These are phyloP conservation scores for Numenius phaeopus DNA, from an alignment of 2,797 vertebrate species.

Conservation along the genomic window DNA sequence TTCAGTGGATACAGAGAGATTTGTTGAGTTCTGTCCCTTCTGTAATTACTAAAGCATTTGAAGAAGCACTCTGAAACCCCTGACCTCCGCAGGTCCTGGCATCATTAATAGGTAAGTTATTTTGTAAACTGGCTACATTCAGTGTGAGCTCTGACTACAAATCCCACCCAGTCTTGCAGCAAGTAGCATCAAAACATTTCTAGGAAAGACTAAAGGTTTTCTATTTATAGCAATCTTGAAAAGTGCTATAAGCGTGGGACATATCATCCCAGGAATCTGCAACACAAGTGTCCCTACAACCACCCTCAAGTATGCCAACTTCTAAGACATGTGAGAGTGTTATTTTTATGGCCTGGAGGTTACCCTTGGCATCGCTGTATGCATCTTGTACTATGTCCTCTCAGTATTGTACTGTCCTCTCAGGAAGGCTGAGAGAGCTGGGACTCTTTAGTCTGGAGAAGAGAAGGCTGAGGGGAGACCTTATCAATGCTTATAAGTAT, in stretches of 20 bases:
- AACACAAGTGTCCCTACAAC: background rate
- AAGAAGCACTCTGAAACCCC: background rate
- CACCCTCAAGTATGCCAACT: background rate
- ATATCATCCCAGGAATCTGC: background rate
- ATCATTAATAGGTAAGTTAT: background rate
- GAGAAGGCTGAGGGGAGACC: too few species aligned
- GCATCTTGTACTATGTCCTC: background rate
- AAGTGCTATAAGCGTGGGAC: accelerated
- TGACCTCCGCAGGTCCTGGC: background rate
- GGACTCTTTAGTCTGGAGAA: too few species aligned
- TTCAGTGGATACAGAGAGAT: background rate
- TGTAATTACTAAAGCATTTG: background rate
- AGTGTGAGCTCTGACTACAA: background rate
- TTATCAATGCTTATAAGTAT: too few species aligned
- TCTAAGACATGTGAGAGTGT: background rate
- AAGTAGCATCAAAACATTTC: background rate
- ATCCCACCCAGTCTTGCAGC: background rate
- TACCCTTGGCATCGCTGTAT: accelerated
- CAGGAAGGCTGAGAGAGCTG: too few species aligned
- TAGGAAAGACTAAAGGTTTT: background rate
- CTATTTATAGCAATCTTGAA: accelerated
- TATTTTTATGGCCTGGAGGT: background rate
- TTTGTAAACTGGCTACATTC: background rate
- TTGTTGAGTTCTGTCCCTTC: background rate
- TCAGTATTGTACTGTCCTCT: background rate